Conservation (phyloP, 2,113 vertebrate genomes). For the Pholis gunnellus region DNA sequence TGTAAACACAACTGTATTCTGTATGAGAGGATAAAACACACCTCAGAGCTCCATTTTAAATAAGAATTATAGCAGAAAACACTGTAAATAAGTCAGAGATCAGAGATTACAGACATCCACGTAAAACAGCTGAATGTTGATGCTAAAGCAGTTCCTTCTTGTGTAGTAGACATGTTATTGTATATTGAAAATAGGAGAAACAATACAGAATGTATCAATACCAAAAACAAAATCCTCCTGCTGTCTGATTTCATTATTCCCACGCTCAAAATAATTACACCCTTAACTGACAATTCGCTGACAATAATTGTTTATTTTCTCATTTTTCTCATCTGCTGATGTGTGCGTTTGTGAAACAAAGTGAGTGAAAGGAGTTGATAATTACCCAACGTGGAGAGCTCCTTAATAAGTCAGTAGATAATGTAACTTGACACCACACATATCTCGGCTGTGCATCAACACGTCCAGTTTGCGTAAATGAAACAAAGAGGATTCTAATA, state of each 20-base stretch:
- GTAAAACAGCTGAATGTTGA: conserved; percentile 29
- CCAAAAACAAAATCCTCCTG: conserved; percentile 8
- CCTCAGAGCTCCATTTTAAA: conserved; percentile 30
- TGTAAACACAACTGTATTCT: conserved; percentile 67
- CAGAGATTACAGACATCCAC: conserved; percentile 12
- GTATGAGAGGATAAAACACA: neutral
- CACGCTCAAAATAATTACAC: conserved; percentile 1
- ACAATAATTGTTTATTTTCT: neutral
- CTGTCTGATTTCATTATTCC: conserved; percentile 23
- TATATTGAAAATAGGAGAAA: conserved; percentile 53
- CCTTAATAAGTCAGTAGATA: neutral
- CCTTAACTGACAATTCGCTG: neutral
- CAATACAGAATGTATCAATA: conserved; percentile 53
- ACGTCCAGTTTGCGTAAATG: neutral
- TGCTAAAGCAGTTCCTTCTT: conserved; percentile 35
- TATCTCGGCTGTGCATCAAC: conserved; percentile 35
- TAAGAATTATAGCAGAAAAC: conserved; percentile 18
- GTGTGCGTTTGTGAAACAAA: neutral
- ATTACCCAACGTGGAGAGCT: neutral
- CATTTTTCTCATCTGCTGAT: neutral
- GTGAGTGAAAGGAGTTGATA: neutral
- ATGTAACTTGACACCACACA: neutral
- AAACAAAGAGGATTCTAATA: neutral
- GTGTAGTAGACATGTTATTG: conserved; percentile 48
- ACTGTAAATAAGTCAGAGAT: conserved; percentile 58